Conservation (phyloP, 2,888 invertebrate species). For the Dioctria linearis region DNA sequence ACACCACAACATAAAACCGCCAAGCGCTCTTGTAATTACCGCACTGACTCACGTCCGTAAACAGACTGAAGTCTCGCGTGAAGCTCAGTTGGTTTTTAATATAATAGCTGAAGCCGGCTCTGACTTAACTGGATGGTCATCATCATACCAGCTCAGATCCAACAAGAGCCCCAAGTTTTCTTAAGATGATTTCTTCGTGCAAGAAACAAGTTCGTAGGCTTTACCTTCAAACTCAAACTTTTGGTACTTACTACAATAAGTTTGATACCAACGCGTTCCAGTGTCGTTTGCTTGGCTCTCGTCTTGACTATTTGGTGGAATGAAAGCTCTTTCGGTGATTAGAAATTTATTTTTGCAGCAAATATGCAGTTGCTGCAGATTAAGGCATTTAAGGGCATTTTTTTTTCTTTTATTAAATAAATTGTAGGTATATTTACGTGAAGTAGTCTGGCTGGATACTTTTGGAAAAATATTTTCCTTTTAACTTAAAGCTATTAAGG, state of each 20-base stretch:
- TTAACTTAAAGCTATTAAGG: too few species aligned
- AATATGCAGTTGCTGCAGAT: too few species aligned
- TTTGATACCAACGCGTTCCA: background rate
- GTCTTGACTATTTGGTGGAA: background rate
- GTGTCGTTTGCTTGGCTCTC: background rate
- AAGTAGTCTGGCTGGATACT: too few species aligned
- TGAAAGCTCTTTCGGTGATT: background rate
- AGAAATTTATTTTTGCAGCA: too few species aligned
- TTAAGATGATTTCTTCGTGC: constrained; percentile 19
- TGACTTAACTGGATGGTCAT: background rate
- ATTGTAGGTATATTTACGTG: too few species aligned
- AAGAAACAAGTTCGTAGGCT: background rate
- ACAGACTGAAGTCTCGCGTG: constrained; percentile 44
- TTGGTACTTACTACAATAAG: background rate
- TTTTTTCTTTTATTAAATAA: too few species aligned
- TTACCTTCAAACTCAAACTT: constrained; percentile 4
- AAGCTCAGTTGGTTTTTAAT: constrained; percentile 37
- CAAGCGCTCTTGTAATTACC: background rate
- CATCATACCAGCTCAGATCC: background rate
- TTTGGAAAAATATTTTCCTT: too few species aligned
- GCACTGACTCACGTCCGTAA: constrained; percentile 33
- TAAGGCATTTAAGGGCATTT: too few species aligned
- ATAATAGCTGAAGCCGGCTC: constrained; percentile 14
- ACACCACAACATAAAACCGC: background rate
- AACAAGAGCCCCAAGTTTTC: constrained; percentile 35